Evolutionary conservation across 2,888 invertebrate species (phyloP), one percentile per base, ranked within the genome.

Genomic region (Mechanitis messenoides): DNA sequence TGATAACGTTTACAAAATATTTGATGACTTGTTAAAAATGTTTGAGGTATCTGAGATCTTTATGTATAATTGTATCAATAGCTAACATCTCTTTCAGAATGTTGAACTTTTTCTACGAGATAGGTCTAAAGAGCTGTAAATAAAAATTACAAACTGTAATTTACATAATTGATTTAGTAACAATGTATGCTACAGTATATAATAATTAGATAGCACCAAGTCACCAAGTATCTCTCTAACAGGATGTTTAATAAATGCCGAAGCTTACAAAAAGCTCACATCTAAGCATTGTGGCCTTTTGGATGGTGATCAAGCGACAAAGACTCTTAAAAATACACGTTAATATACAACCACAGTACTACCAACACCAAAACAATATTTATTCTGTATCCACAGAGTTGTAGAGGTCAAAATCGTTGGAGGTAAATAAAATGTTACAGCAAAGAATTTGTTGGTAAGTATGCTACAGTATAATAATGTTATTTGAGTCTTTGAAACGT

Each of bases 291-390:
- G 84, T 87, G 72, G 73, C 74, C 73, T 73, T 77, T 78, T 76
- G 79, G 80, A 80, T 76, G 78, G 79, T 78, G 81, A 86, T 86
- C 86, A 83, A 82, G 74, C 78, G 74, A 86, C 86, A 87, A 85
- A 86, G 85, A 80, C 72, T 75, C 77, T 83, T 83, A 80, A 85
- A 87, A 85, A 85, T 84, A 78, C 80, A 80, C 78, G 79, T 69
- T 78, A 74, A 77, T 77, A 76, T 61, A 76, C 79, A 70, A 78
- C 68, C 2, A 61, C 71, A 62, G 50, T 3, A 59, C 60, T 72
- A 28, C 70, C 35, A 57, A 58, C 28, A 7, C 45, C 6, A 57
- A 45, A 7, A 47, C 33, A 4, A 45, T 55, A 28, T 38, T 1
- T 55, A 6, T n/a, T 46, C 64, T 68, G 68, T 68, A 61, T 57